Conservation (phyloP, 2,113 vertebrate genomes). For the Cebus imitator region DNA sequence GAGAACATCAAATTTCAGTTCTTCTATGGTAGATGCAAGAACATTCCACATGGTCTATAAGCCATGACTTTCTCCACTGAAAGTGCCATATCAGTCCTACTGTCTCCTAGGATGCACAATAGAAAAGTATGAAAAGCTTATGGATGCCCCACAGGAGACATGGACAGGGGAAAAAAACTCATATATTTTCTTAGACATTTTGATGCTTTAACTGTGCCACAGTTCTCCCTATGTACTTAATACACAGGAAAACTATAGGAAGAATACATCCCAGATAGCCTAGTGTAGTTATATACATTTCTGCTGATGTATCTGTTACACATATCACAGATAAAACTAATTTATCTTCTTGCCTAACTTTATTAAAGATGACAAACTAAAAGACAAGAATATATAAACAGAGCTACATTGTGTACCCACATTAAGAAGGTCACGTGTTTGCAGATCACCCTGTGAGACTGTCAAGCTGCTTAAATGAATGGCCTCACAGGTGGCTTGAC, state of each 20-base stretch:
- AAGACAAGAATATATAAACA: neutral
- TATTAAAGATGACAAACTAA: constrained; percentile 20
- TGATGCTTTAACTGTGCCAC: neutral
- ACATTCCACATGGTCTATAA: neutral
- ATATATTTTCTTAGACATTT: neutral
- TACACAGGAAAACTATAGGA: neutral
- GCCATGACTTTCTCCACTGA: neutral
- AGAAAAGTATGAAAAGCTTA: neutral
- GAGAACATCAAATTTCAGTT: neutral
- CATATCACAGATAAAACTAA: constrained; percentile 43
- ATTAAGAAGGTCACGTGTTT: neutral
- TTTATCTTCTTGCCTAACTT: constrained; percentile 24
- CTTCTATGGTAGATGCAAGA: neutral
- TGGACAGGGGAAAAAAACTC: neutral
- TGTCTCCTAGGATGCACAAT: neutral
- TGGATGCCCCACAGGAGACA: neutral
- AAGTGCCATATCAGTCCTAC: neutral
- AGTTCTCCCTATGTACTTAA: neutral
- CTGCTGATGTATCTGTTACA: neutral
- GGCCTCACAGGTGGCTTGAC: neutral
- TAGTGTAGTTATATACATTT: neutral
- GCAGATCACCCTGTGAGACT: neutral
- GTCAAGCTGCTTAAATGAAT: neutral
- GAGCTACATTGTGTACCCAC: neutral
- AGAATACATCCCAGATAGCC: neutral